Base-by-base conservation (phyloP, 2,113 vertebrate genomes). In the Potamarius usumacintae region DNA sequence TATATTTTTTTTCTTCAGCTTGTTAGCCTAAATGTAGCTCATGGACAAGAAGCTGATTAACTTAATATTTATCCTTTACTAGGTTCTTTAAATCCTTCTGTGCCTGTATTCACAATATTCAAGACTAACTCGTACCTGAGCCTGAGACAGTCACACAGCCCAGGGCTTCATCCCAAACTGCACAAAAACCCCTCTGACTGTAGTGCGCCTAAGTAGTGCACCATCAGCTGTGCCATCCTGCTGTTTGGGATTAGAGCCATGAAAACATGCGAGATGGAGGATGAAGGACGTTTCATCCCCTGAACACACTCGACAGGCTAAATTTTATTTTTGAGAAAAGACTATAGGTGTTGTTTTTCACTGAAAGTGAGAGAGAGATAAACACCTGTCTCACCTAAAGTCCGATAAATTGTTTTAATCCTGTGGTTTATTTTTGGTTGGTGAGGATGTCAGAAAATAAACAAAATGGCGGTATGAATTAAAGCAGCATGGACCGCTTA, bases 191-290 rank as follows among this genome's bases (percentile, higher is more conserved):
- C 27, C 22, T 27, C 50, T 27, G 22, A 27, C 0, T 62, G 5
- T 5, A 83, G 82, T 48, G 60, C 62, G 22, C 42, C 82, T 83
- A 27, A 65, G 62, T 65, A 83, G 80, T 17, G 81, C 81, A 20
- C 81, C 58, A 65, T 60, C 34, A 42, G 42, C 27, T 10, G 42
- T 22, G 30, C 30, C 12, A 1, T 25, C 72, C 74, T 69, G 42
- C 4, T 53, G 50, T 69, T 52, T 69, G 25, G 48, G 25, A 65
- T 20, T n/a, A 53, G 63, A 83, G 12, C 48, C 7, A 30, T 27
- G 48, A 67, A 67, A 67, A 53, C 34, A 63, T 52, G 83, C 14
- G 85, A 86, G 71, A 90, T 87, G 82, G 85, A 87, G 85, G 72
- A 86, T 84, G 50, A 34, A 67, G 42, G 77, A 57, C 50, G 15